phyloP scores from a whole-genome alignment of 2,113 vertebrate species.

The Cercopithecus mona region DNA sequence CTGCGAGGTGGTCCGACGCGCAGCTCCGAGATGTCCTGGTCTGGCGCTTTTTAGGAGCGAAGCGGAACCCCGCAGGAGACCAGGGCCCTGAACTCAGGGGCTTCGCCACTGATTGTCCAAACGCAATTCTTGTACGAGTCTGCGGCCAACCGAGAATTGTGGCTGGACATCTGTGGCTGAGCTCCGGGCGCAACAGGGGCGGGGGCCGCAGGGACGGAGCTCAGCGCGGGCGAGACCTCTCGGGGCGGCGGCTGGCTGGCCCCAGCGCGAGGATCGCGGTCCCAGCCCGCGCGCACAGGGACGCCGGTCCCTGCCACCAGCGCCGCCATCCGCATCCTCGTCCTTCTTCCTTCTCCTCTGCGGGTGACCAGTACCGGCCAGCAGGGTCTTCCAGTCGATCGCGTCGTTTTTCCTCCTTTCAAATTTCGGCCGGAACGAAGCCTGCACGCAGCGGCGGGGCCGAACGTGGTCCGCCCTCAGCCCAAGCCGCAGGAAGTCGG shows the following conservation, averaged over 20 bases:
- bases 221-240: not conserved
- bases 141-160: constrained; percentile 99
- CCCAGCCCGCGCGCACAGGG: not conserved
- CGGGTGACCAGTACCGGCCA: constrained; percentile 33
- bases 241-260: not conserved
- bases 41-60: constrained; percentile 74
- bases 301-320: not conserved
- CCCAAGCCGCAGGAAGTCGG: constrained; percentile 42
- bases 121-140: constrained; percentile 99
- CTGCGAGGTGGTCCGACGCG: constrained; percentile 45
- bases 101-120: constrained; percentile 99
- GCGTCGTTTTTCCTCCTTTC: constrained; percentile 32
- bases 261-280: not conserved
- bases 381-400: constrained; percentile 34
- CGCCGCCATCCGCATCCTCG: constrained; percentile 61
- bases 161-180: constrained; percentile 99
- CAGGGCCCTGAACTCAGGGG: constrained; percentile 80
- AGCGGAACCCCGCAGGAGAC: constrained; percentile 63
- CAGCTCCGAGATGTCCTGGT: constrained; percentile 48
- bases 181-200: constrained; percentile 82
- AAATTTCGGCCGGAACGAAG: constrained; percentile 64
- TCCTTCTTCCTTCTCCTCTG: not conserved
- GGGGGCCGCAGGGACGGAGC: not conserved
- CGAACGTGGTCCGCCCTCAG: not conserved
- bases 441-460: not conserved